A percentile compares a stretch with the other conserved stretches of the same genome.
Evolutionary conservation across 2,113 vertebrate genomes (phyloP).

Genomic region (Ictalurus punctatus): DNA sequence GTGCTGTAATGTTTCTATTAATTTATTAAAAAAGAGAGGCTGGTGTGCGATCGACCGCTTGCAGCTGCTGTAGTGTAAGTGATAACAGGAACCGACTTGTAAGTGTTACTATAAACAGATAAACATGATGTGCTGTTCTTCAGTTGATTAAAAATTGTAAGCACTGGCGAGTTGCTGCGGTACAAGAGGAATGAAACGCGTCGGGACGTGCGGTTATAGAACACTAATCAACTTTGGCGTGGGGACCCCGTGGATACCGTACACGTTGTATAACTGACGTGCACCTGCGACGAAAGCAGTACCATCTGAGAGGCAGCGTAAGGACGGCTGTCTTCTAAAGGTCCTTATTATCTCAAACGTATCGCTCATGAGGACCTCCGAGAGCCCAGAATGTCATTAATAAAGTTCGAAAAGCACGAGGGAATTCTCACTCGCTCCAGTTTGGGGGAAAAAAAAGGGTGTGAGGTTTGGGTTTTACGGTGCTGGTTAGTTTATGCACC

Average conservation of each 20-base stretch:
- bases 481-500: too few species aligned
- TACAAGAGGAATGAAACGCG: not conserved
- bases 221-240: not conserved
- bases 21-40: not conserved
- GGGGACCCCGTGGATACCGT: not conserved
- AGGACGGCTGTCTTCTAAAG: not conserved
- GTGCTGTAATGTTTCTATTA: too few species aligned
- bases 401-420: not conserved
- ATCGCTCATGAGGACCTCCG: not conserved
- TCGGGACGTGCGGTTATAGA: not conserved
- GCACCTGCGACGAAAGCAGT: not conserved
- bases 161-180: not conserved
- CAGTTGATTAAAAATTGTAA: not conserved
- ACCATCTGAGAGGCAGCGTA: not conserved
- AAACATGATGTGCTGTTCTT: not conserved
- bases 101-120: not conserved
- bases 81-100: not conserved
- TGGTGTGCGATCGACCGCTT: not conserved
- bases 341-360: not conserved
- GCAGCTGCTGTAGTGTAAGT: not conserved
- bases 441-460: not conserved
- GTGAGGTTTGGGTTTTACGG: not conserved
- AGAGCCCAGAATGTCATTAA: not conserved
- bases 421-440: not conserved
- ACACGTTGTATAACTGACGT: not conserved